A percentile compares a stretch with the other conserved stretches of the same genome.
These are phyloP conservation scores for Idaea straminata DNA, from an alignment of 2,888 invertebrate species.

Conservation along the genomic window DNA sequence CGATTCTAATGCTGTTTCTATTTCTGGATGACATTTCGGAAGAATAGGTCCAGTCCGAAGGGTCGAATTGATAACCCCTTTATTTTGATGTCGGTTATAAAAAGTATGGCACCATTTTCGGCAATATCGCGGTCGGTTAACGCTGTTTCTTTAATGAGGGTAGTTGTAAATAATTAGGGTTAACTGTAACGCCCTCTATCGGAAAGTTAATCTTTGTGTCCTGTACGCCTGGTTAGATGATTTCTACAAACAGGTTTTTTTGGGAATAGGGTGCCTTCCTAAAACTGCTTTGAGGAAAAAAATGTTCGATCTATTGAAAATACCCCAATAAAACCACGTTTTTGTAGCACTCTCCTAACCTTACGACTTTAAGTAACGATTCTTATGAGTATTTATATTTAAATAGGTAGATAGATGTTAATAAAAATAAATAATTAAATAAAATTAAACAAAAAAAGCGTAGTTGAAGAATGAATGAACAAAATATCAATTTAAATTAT, in stretches of 20 bases:
- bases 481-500: slow-evolving; percentile 25
- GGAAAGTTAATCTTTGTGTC: neutral
- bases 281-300: neutral
- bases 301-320: too few species aligned
- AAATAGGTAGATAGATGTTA: slow-evolving; percentile 38
- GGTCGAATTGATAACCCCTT: too few species aligned
- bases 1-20: too few species aligned
- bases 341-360: neutral
- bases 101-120: too few species aligned
- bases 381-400: slow-evolving; percentile 46
- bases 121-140: too few species aligned
- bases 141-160: neutral
- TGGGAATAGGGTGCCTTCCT: neutral
- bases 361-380: slow-evolving; percentile 33
- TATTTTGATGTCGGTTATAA: too few species aligned
- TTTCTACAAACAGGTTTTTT: neutral
- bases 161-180: neutral
- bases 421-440: slow-evolving; percentile 36
- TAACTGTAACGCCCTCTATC: neutral
- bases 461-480: slow-evolving; percentile 37
- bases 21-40: too few species aligned
- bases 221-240: neutral
- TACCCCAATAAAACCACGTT: neutral
- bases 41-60: too few species aligned
- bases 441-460: slow-evolving; percentile 39